A percentile compares a stretch with the other conserved stretches of the same genome.
Evolutionary conservation across 92 coral and sea anemone species (phyloP).

Genomic region (Chrysogorgia sp.): DNA sequence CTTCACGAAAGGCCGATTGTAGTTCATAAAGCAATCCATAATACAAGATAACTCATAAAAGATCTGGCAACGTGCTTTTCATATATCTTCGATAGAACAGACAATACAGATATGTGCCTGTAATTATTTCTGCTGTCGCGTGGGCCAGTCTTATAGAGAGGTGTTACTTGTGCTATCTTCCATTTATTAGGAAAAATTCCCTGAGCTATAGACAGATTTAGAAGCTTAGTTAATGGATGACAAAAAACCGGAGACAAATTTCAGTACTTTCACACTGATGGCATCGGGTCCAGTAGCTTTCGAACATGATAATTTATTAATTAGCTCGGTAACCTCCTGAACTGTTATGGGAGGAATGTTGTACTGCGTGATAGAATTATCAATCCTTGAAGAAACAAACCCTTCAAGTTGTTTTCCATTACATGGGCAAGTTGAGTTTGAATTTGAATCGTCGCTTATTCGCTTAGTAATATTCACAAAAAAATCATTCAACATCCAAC

Average conservation of each 20-base stretch:
- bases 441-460: constrained; percentile 9
- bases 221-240: constrained; percentile 41
- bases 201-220: constrained; percentile 32
- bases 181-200: constrained; percentile 49
- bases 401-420: constrained; percentile 25
- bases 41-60: constrained; percentile 31
- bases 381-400: constrained; percentile 39
- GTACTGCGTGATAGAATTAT: constrained; percentile 49
- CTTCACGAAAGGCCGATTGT: constrained; percentile 59
- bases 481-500: constrained; percentile 43
- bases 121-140: constrained; percentile 42
- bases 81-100: constrained; percentile 34
- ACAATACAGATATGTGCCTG: constrained; percentile 49
- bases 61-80: constrained; percentile 44
- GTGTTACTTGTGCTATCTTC: constrained; percentile 56
- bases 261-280: constrained; percentile 51
- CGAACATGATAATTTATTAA: constrained; percentile 46
- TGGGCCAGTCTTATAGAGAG: constrained; percentile 51
- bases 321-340: constrained; percentile 44
- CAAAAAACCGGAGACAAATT: constrained; percentile 49
- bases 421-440: background rate
- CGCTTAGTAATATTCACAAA: constrained; percentile 42
- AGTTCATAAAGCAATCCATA: constrained; percentile 36
- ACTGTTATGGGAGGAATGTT: constrained; percentile 52
- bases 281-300: constrained; percentile 57